Base-by-base conservation (phyloP, 2,888 invertebrate species). In the Nipponacmea schrenckii region DNA sequence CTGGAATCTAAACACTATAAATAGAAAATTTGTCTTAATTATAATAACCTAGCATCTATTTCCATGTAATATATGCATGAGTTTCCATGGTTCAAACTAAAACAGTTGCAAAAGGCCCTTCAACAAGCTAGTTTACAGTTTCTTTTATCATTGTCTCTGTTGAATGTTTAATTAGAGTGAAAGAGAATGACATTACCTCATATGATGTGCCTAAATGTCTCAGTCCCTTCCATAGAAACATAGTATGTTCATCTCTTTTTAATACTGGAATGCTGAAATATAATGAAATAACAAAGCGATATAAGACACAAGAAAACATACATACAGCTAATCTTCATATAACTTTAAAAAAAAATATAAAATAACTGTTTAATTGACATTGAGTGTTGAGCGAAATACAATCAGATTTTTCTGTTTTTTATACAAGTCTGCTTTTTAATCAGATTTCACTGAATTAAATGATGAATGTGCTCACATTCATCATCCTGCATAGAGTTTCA, bases 1-100 rank as follows among this genome's bases (percentile, higher is more conserved):
- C 97, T 98, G 14, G 96, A 94, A 91, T 99, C 98, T 78, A 99
- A 74, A 81, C 87, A 85, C 86, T 88, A 77, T 26, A 77, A 45
- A 64, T 64, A 63, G 17, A 62, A 63, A 24, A 24, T 72, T 68
- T 46, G 12, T 14, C 15, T 45, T 39, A 14, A 31, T 3, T 26
- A 45, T 17, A 24, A 64, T 64, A 17, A 10, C n/a, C 15, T n/a
- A 14, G 8, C 14, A 17, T 20, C 17, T 20, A n/a, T 12, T 20
- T 26, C 27, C 12, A 63, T 17, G 20, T 39, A 26, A 7, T 31
- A 5, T 24, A 2, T 39, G 20, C 17, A 44, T 17, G 62, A 12
- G 14, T 14, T 5, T 62, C 4, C n/a, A 10, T 20, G 62, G 5
- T 17, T 45, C 20, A 62, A n/a, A 62, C 20, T 63, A 15, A 20